Percentiles rank a stretch among this genome's conserved stretches.
phyloP scores from a whole-genome alignment of 2,797 vertebrate species.

The Poeciliopsis presidionis region DNA sequence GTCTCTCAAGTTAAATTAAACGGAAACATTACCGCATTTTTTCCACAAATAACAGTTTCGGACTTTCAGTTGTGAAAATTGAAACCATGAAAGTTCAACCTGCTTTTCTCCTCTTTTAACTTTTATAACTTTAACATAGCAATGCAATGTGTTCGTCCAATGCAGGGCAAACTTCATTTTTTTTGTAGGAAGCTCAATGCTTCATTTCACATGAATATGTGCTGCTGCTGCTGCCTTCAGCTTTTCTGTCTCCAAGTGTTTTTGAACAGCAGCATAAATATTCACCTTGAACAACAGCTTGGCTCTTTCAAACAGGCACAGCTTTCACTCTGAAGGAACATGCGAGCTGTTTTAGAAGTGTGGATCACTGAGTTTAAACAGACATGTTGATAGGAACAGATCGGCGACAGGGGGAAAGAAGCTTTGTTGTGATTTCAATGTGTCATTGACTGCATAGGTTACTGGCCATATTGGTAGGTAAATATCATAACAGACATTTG shows the following conservation, averaged over 20 bases:
- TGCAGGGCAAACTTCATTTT: not conserved
- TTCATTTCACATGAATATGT: not conserved
- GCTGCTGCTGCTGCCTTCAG: not conserved
- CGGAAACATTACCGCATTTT: not conserved
- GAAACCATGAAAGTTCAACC: not conserved
- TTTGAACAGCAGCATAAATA: not conserved
- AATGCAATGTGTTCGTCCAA: not conserved
- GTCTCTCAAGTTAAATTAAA: not conserved
- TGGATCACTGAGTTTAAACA: not conserved
- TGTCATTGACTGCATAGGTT: not conserved
- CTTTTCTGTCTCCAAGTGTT: not conserved
- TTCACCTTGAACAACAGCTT: not conserved
- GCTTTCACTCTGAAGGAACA: not conserved
- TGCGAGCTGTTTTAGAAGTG: not conserved
- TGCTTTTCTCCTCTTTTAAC: not conserved
- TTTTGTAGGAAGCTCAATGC: not conserved
- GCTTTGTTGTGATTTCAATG: not conserved
- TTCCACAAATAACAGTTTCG: not conserved
- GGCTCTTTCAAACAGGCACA: not conserved
- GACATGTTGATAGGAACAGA: not conserved
- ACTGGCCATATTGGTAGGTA: constrained; percentile 21
- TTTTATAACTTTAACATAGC: not conserved
- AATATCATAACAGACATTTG: constrained; percentile 38
- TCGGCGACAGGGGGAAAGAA: not conserved
- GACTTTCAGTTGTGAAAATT: not conserved